phyloP scores from a whole-genome alignment of 2,797 vertebrate genomes.

The Leuciscus waleckii region DNA sequence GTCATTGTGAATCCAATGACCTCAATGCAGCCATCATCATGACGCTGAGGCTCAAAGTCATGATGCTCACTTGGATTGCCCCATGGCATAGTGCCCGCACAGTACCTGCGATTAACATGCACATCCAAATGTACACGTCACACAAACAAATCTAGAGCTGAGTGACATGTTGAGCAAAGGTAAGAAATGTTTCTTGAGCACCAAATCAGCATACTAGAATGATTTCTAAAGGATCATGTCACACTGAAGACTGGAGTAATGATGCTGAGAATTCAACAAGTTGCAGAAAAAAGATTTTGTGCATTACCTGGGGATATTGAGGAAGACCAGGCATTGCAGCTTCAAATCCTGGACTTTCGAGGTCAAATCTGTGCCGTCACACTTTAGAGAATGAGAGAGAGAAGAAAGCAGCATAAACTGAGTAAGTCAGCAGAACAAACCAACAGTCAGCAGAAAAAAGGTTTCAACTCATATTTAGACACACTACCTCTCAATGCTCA shows the following conservation, averaged over 20 bases:
- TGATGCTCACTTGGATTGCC: constrained; percentile 94
- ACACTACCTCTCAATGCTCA: constrained; percentile 17
- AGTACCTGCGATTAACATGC: constrained; percentile 81
- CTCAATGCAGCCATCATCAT: constrained; percentile 94
- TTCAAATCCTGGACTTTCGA: constrained; percentile 96
- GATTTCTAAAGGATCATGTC: not conserved
- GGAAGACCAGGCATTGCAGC: constrained; percentile 94
- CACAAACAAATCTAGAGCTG: constrained; percentile 20
- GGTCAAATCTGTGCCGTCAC: constrained; percentile 91
- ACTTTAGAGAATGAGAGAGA: constrained; percentile 71
- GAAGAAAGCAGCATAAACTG: not conserved
- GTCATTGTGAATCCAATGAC: constrained; percentile 98
- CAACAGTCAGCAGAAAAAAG: constrained; percentile 25
- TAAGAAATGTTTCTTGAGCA: not conserved
- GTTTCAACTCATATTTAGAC: not conserved
- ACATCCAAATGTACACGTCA: constrained; percentile 39
- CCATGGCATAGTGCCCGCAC: constrained; percentile 96
- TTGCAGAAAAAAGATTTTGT: not conserved
- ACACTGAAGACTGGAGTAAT: not conserved
- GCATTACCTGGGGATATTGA: constrained; percentile 92
- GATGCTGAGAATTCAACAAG: not conserved
- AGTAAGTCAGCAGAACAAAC: not conserved
- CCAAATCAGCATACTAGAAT: not conserved
- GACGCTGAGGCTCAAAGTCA: constrained; percentile 95
- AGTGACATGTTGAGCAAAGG: constrained; percentile 5